Conservation (phyloP, 2,888 invertebrate genomes). For the Lumbricus terrestris region DNA sequence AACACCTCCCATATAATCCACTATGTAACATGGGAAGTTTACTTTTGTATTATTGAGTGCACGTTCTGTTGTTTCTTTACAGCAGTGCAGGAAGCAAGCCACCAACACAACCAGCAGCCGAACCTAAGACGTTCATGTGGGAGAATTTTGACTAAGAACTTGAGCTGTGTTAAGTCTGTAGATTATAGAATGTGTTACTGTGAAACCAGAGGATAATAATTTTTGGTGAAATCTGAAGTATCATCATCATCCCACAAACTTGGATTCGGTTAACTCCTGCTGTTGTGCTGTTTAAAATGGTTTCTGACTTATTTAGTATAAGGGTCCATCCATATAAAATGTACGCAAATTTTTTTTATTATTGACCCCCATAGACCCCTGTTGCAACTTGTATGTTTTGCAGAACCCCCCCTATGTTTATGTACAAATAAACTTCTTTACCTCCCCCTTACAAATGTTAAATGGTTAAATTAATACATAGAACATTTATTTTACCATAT, state of each 20-base stretch:
- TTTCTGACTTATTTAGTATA: not conserved
- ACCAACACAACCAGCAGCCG: conserved; percentile 8
- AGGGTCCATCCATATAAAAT: no score
- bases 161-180: not conserved
- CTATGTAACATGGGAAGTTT: not conserved
- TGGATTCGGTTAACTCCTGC: not conserved
- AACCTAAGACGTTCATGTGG: conserved; percentile 22
- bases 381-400: no score
- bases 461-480: no score
- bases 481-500: no score
- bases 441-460: no score
- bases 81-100: conserved; percentile 25
- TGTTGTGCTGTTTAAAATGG: not conserved
- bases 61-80: conserved; percentile 4
- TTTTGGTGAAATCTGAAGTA: not conserved
- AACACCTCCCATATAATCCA: not conserved
- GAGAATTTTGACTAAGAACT: conserved; percentile 31
- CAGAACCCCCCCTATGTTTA: no score
- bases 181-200: conserved; percentile 18
- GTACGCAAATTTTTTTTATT: no score
- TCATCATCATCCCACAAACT: not conserved
- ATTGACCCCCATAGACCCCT: no score
- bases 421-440: no score
- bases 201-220: not conserved
- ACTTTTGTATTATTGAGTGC: not conserved